Evolutionary conservation across 1,140 invertebrate species (phyloP), one percentile per base, ranked within the genome.

Genomic region (Apis cerana): DNA sequence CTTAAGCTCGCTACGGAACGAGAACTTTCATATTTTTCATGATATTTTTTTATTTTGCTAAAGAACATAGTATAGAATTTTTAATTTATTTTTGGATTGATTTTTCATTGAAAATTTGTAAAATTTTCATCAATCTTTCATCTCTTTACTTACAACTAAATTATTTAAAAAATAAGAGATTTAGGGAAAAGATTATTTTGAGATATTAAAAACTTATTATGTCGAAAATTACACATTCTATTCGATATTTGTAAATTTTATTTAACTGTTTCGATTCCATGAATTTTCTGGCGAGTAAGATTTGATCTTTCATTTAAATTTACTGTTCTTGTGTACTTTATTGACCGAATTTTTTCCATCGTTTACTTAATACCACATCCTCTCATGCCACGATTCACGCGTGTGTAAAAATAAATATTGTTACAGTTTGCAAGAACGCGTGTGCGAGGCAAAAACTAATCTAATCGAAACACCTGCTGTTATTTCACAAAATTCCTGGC

Each of bases 391-490:
- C 33, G 19, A 43, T 69, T 23, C 12, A 23, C n/a, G 8, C n/a
- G 21, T 8, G 48, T 17, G 67, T n/a, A 17, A 9, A 10, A n/a
- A 52, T 50, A 69, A 69, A 69, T 52, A 69, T 69, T 50, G 67
- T 23, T 8, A 52, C 13, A 52, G 67, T 69, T 68, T 48, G 19
- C 33, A 19, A 10, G 19, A 1, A 23, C 43, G n/a, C 43, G 21
- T 23, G n/a, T 21, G 67, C 48, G 67, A 69, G n/a, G 7, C 67
- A 48, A 69, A 52, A 69, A 50, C 48, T 69, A 69, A 69, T 69
- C n/a, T 52, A 71, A 71, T 56, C 23, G 23, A 54, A 27, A 54
- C 50, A 33, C 10, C 11, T 17, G 23, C 12, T 71, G 69, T 71
- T 71, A 56, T 71, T 69, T 23, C 48, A 13, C n/a, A 8, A 69